Evolutionary conservation across 2,888 invertebrate genomes (phyloP).

Genomic region (Bellardia pandia): DNA sequence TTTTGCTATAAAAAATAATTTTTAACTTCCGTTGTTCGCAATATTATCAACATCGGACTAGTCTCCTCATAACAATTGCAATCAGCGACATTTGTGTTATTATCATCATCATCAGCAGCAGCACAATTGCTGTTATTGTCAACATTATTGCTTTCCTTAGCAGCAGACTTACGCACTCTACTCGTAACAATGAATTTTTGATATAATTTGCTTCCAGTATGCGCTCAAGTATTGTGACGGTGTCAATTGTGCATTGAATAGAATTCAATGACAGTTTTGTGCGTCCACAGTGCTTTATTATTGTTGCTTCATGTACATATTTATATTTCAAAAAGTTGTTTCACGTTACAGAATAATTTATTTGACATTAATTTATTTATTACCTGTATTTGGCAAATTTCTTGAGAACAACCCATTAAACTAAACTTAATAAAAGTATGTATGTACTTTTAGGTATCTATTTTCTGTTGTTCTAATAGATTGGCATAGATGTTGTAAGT

Average conservation of each 20-base stretch:
- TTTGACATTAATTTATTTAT: slow-evolving; percentile 41
- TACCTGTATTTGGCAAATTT: background rate
- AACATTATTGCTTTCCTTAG: slow-evolving; percentile 24
- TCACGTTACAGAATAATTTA: slow-evolving; percentile 7
- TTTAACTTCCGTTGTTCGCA: slow-evolving; percentile 35
- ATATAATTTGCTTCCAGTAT: slow-evolving; percentile 63
- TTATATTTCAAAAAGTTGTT: slow-evolving; percentile 41
- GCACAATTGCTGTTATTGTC: slow-evolving; percentile 37
- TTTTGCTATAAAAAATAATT: slow-evolving; percentile 51
- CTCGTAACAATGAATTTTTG: slow-evolving; percentile 53
- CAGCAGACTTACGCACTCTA: slow-evolving; percentile 56
- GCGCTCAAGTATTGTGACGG: slow-evolving; percentile 65
- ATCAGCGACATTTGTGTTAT: slow-evolving; percentile 37
- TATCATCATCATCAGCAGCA: slow-evolving; percentile 32
- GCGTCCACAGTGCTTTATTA: background rate
- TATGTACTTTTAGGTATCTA: too few relatives aligned
- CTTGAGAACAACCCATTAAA: too few relatives aligned
- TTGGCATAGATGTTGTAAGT: too few relatives aligned
- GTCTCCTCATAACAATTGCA: slow-evolving; percentile 41
- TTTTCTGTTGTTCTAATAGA: too few relatives aligned
- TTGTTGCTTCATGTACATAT: background rate
- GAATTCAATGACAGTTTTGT: slow-evolving; percentile 49
- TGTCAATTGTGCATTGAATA: slow-evolving; percentile 65
- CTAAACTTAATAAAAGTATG: too few relatives aligned
- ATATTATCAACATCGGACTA: slow-evolving; percentile 18